Percentiles rank a stretch among this genome's conserved stretches.
phyloP scores from a whole-genome alignment of 1,140 invertebrate species.

The Physella acuta region DNA sequence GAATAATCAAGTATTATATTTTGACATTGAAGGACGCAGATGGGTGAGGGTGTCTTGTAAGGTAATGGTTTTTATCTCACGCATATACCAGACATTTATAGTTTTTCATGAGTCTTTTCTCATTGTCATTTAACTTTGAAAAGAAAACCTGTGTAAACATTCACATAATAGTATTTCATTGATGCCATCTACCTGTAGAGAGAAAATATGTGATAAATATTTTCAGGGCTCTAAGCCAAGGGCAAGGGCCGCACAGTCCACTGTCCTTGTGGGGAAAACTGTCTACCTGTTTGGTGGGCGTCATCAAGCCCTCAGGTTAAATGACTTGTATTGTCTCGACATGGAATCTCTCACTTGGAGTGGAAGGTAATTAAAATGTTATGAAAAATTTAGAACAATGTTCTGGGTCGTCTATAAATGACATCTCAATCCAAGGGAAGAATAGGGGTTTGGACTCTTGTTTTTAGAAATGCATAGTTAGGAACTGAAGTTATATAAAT shows the following conservation, averaged over 20 bases:
- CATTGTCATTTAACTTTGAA: neutral
- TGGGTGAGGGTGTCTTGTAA: constrained; percentile 1
- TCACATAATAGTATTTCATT: neutral
- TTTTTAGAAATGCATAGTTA: too few relatives aligned
- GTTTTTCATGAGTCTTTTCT: neutral
- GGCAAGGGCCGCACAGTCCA: constrained; percentile 62
- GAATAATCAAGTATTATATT: constrained; percentile 22
- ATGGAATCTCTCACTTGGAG: constrained; percentile 59
- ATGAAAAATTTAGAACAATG: too few relatives aligned
- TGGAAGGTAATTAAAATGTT: constrained; percentile 58
- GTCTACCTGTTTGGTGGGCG: constrained; percentile 64
- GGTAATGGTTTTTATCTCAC: neutral
- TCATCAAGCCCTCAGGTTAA: constrained; percentile 50
- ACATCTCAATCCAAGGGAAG: too few relatives aligned
- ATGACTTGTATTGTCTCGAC: constrained; percentile 62
- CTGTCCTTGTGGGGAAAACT: constrained; percentile 43
- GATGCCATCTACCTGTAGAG: neutral
- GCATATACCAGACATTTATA: neutral
- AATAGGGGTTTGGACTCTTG: too few relatives aligned
- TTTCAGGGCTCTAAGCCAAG: constrained; percentile 51
- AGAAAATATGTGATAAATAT: neutral
- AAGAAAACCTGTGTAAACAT: neutral
- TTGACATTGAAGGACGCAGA: constrained; percentile 6
- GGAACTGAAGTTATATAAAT: too few relatives aligned
- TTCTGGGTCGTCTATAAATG: too few relatives aligned